These are phyloP conservation scores for Acanthiza pusilla DNA, from an alignment of 2,797 vertebrate genomes.

Conservation along the genomic window DNA sequence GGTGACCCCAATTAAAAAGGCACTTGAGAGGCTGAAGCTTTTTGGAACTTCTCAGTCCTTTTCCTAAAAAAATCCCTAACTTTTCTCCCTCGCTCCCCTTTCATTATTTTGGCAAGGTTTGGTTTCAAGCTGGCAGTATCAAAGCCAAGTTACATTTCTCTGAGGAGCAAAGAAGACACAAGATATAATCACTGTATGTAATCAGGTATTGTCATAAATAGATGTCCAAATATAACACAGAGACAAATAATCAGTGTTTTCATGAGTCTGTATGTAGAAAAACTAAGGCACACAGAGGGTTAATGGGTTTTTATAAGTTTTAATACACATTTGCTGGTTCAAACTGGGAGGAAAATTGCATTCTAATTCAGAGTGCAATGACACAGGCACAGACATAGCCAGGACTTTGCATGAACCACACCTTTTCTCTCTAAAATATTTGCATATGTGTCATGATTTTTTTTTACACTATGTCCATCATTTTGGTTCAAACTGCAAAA, in stretches of 20 bases:
- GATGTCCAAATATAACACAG: not conserved
- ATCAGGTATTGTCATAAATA: not conserved
- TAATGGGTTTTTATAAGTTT: not conserved
- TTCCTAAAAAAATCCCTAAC: not conserved
- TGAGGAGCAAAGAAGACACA: not conserved
- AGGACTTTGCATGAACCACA: not conserved
- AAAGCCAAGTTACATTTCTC: accelerated
- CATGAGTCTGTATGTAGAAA: not conserved
- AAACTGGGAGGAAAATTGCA: not conserved
- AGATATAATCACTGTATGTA: not conserved
- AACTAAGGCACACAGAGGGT: not conserved
- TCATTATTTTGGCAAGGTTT: conserved; percentile 27
- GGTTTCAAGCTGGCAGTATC: not conserved
- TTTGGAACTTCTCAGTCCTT: not conserved
- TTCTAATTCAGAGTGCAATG: not conserved
- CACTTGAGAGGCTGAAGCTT: not conserved
- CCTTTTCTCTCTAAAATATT: not conserved
- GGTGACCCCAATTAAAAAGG: not conserved
- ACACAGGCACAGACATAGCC: not conserved
- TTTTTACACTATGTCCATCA: not conserved
- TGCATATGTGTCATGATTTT: not conserved
- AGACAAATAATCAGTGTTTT: not conserved
- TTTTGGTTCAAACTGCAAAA: not conserved
- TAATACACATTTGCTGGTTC: not conserved
- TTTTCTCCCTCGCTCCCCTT: not conserved